phyloP scores from a whole-genome alignment of 2,888 invertebrate species.

The Spisula subtruncata region DNA sequence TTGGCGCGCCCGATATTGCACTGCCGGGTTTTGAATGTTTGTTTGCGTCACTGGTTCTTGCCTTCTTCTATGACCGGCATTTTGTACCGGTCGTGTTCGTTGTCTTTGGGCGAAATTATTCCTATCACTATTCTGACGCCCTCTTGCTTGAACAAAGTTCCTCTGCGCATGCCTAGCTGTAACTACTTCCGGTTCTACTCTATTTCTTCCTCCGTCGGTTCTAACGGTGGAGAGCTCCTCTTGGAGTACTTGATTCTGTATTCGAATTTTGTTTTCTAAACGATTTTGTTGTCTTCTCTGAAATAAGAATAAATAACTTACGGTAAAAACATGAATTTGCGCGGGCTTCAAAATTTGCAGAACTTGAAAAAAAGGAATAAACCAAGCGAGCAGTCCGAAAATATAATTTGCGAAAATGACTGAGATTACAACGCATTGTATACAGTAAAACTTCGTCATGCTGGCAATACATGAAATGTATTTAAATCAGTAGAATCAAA shows the following conservation, averaged over 20 bases:
- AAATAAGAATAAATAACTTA: background rate
- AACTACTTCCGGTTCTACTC: background rate
- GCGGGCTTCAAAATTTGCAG: no score
- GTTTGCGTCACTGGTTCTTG: background rate
- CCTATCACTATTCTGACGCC: background rate
- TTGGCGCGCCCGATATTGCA: background rate
- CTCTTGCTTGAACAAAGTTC: background rate
- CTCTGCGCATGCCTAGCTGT: background rate
- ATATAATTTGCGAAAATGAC: no score
- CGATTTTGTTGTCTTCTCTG: constrained; percentile 16
- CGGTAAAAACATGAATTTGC: no score
- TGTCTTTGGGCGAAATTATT: background rate
- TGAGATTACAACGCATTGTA: background rate
- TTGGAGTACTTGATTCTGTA: background rate
- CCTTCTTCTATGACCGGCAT: background rate
- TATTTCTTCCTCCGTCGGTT: background rate
- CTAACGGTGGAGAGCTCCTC: background rate
- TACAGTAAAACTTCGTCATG: background rate
- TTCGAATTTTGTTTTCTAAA: constrained; percentile 8
- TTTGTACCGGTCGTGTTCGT: background rate
- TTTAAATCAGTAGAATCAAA: background rate
- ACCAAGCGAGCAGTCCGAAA: no score
- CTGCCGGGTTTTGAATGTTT: background rate
- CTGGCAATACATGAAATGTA: background rate
- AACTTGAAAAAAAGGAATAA: no score